Evolutionary conservation across 64 coral and sea anemone genomes (phyloP).

Genomic region (Stichodactyla helianthus): DNA sequence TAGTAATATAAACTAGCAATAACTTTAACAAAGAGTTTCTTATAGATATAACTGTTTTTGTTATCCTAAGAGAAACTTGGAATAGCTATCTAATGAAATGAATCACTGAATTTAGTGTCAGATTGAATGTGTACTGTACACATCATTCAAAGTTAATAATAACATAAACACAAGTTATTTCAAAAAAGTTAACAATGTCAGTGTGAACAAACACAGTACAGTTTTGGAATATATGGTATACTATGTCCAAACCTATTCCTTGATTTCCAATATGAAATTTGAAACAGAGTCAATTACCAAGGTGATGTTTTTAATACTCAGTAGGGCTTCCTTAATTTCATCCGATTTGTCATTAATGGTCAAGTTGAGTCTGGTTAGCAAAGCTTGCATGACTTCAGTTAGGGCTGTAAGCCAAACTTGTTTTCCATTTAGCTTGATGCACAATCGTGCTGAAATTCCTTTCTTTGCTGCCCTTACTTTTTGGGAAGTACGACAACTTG

Average conservation of each 20-base stretch:
- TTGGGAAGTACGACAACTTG: constrained; percentile 23
- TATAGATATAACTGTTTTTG: too few relatives aligned
- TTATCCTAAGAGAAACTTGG: constrained; percentile 32
- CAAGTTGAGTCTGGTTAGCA: constrained; percentile 19
- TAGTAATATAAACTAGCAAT: too few relatives aligned
- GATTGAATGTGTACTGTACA: constrained; percentile 15
- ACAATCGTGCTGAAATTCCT: constrained; percentile 41
- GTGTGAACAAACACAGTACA: constrained; percentile 31
- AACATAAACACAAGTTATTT: constrained; percentile 19
- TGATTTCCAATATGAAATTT: neutral
- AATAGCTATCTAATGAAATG: constrained; percentile 29
- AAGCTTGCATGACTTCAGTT: constrained; percentile 33
- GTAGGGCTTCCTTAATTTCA: constrained; percentile 37
- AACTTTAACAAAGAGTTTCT: too few relatives aligned
- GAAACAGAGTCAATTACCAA: constrained; percentile 25
- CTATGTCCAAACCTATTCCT: constrained; percentile 14
- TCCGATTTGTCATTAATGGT: constrained; percentile 33
- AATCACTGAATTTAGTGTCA: constrained; percentile 27
- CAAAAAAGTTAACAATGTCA: constrained; percentile 29
- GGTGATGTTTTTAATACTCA: constrained; percentile 37
- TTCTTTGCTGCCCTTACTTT: constrained; percentile 33
- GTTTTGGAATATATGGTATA: constrained; percentile 19
- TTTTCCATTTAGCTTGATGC: constrained; percentile 35
- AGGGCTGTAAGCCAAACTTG: constrained; percentile 50
- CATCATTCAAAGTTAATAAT: constrained; percentile 21